Conservation (phyloP, 2,888 invertebrate genomes). For the Nomada lathburiana region DNA sequence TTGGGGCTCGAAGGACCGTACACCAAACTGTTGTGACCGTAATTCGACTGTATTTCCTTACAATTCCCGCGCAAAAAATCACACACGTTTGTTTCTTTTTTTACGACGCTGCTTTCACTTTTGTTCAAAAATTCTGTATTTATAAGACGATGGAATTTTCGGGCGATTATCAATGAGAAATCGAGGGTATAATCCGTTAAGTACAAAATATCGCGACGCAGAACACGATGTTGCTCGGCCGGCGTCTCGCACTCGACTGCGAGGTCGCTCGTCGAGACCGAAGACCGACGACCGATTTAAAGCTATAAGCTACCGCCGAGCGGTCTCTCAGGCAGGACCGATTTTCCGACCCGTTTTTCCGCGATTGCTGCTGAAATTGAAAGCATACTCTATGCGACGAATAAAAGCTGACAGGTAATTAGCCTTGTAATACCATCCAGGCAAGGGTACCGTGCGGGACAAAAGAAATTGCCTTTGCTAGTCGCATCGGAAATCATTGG, state of each 20-base stretch:
- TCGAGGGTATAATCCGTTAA: background rate
- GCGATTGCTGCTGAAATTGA: constrained; percentile 50
- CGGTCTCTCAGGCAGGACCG: constrained; percentile 41
- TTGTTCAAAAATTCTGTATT: no score
- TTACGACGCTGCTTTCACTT: background rate
- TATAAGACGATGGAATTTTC: background rate
- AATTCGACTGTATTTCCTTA: background rate
- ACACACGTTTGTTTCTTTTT: background rate
- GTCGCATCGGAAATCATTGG: background rate
- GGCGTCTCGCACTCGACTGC: constrained; percentile 70
- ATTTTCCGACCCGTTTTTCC: constrained; percentile 54
- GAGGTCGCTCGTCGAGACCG: constrained; percentile 39
- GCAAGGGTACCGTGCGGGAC: constrained; percentile 14
- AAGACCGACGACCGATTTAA: constrained; percentile 52
- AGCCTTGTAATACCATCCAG: constrained; percentile 32
- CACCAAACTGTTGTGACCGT: constrained; percentile 1
- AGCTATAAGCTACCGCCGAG: constrained; percentile 25
- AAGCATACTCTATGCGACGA: constrained; percentile 9
- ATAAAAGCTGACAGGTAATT: constrained; percentile 60
- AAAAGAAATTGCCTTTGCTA: constrained; percentile 33
- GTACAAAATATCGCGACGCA: background rate
- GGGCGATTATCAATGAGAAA: background rate
- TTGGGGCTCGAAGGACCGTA: background rate
- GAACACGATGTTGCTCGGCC: constrained; percentile 58
- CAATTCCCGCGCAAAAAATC: constrained; percentile 40